Percentiles rank a stretch among this genome's conserved stretches.
Evolutionary conservation across 1,140 invertebrate genomes (phyloP).

Genomic region (Cryptotermes secundus): DNA sequence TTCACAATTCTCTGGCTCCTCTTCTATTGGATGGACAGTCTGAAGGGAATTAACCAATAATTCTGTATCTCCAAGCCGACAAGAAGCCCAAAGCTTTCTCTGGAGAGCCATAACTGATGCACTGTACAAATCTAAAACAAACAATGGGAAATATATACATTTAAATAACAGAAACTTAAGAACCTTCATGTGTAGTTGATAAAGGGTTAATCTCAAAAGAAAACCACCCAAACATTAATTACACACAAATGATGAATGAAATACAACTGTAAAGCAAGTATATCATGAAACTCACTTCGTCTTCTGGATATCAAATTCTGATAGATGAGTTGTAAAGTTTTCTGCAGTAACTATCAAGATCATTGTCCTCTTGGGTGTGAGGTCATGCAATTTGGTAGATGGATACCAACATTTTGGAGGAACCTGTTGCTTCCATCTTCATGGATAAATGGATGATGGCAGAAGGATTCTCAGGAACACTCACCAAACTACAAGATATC

Average conservation of each 20-base stretch:
- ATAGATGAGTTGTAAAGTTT: too few relatives aligned
- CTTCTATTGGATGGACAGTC: slow-evolving; percentile 29
- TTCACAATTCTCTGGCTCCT: neutral
- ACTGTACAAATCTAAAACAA: slow-evolving; percentile 40
- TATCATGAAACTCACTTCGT: too few relatives aligned
- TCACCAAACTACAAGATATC: too few relatives aligned
- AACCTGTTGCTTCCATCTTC: too few relatives aligned
- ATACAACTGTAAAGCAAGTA: neutral
- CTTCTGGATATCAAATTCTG: too few relatives aligned
- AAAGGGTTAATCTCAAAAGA: too few relatives aligned
- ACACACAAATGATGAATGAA: neutral
- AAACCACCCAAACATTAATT: neutral
- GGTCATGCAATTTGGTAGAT: too few relatives aligned
- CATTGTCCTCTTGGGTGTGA: too few relatives aligned
- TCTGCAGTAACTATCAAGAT: too few relatives aligned
- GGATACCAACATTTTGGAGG: too few relatives aligned
- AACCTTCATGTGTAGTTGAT: neutral
- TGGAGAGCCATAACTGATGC: slow-evolving; percentile 41
- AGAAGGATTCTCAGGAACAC: too few relatives aligned
- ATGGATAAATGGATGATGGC: too few relatives aligned
- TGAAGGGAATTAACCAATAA: slow-evolving; percentile 40
- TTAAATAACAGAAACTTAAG: neutral
- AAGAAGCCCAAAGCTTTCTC: slow-evolving; percentile 40
- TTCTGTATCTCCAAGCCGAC: slow-evolving; percentile 44
- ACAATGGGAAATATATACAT: neutral